Base-by-base conservation (phyloP, 2,113 vertebrate genomes). In the Barbus barbus region DNA sequence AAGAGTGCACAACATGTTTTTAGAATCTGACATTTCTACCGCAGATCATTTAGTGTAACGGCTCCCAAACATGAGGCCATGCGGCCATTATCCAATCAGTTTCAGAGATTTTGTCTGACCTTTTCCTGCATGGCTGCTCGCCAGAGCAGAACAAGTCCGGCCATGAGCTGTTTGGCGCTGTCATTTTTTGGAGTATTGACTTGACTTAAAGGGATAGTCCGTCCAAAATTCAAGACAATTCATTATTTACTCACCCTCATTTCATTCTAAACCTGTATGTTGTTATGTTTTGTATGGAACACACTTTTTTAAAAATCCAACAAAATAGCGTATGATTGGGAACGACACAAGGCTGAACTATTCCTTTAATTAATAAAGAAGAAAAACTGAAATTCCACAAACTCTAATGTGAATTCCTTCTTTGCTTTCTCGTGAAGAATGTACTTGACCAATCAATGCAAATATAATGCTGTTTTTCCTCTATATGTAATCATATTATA, bases 1-100 rank as follows among this genome's bases (percentile, higher is more conserved):
- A 53, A 9, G 20, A n/a, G 53, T 58, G 9, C 22, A n/a, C 20
- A 38, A 77, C 20, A 56, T 60, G 41, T 56, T 78, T 81, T 65
- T 83, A 71, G 72, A 85, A 87, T 53, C 69, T 85, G 86, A 83
- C 84, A 85, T 85, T 83, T 85, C 38, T 41, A 31, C 44, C 28
- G 13, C 61, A 79, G 75, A 83, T 83, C 48, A 65, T 77, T 87
- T 79, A 16, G 61, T 63, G 46, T 22, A 46, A 31, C 69, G 53
- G 41, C 67, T 84, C 51, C 56, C 75, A 53, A 16, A 33, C 72
- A 67, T 73, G 24, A 76, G 82, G 58, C 58, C 84, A 80, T 46
- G 31, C 26, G 26, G 78, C 77, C 71, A 76, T 86, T 81, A 80
- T 83, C 69, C 79, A 82, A 83, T 85, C 84, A 44, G 28, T 83